Conservation (phyloP, 2,888 invertebrate genomes). For the Limulus polyphemus region DNA sequence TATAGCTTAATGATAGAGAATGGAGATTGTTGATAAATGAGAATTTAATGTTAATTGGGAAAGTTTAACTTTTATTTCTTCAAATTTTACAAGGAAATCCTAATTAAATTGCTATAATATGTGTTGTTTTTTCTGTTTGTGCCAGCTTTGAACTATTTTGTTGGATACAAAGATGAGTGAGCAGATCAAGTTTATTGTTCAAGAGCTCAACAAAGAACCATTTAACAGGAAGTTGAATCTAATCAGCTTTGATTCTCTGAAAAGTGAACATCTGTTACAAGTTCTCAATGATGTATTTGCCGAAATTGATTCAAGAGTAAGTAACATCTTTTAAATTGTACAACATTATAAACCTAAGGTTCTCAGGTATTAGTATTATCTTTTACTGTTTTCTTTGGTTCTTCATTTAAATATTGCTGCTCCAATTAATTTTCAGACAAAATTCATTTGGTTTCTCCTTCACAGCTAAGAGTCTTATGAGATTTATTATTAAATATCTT, state of each 20-base stretch:
- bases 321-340: conserved; percentile 1
- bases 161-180: conserved; percentile 36
- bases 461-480: no score
- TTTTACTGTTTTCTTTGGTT: neutral
- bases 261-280: conserved; percentile 58
- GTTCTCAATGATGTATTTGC: conserved; percentile 61
- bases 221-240: conserved; percentile 62
- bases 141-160: no score
- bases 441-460: neutral
- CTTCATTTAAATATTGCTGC: neutral
- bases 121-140: no score
- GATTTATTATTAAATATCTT: no score
- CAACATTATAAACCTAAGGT: no score
- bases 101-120: no score
- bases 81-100: no score
- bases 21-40: no score
- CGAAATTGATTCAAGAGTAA: conserved; percentile 51
- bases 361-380: no score
- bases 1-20: no score
- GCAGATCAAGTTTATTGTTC: conserved; percentile 45
- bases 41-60: no score
- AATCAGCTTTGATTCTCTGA: conserved; percentile 70
- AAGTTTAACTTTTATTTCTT: no score
- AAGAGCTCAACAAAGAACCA: conserved; percentile 56
- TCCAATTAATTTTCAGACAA: neutral